Evolutionary conservation across 2,888 invertebrate species (phyloP).

Genomic region (Allacma fusca): DNA sequence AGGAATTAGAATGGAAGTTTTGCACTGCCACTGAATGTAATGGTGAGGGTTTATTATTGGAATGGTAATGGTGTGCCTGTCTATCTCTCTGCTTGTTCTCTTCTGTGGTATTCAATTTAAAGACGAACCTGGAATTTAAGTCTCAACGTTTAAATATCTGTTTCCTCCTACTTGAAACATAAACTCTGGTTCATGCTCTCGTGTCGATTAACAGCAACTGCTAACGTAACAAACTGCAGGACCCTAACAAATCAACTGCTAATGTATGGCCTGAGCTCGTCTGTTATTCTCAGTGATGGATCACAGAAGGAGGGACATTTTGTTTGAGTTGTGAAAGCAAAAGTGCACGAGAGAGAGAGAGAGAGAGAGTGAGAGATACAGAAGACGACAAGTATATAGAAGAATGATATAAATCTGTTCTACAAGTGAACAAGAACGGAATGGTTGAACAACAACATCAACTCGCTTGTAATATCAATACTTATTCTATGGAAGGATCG

Average conservation of each 20-base stretch:
- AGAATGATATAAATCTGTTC: constrained; percentile 43
- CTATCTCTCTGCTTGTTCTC: not conserved
- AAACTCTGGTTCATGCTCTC: constrained; percentile 10
- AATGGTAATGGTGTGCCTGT: not conserved
- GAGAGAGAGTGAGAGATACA: not conserved
- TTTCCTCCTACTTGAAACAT: constrained; percentile 13
- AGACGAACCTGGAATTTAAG: constrained; percentile 3
- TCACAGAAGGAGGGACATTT: constrained; percentile 29
- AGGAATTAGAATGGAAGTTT: too few relatives aligned
- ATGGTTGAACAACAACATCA: constrained; percentile 5
- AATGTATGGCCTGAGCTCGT: constrained; percentile 31
- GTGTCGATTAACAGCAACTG: not conserved
- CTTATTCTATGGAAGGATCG: constrained; percentile 7
- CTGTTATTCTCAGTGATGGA: constrained; percentile 31
- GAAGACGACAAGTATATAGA: constrained; percentile 8
- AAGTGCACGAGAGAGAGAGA: not conserved
- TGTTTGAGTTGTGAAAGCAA: not conserved
- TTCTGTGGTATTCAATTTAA: not conserved
- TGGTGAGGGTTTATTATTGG: too few relatives aligned
- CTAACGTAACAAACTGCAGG: constrained; percentile 5
- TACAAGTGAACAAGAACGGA: constrained; percentile 36
- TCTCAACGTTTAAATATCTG: constrained; percentile 16
- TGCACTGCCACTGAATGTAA: too few relatives aligned
- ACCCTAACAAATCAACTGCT: constrained; percentile 9
- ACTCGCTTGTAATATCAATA: not conserved